phyloP scores from a whole-genome alignment of 2,888 invertebrate species.

The Trilocha varians region DNA sequence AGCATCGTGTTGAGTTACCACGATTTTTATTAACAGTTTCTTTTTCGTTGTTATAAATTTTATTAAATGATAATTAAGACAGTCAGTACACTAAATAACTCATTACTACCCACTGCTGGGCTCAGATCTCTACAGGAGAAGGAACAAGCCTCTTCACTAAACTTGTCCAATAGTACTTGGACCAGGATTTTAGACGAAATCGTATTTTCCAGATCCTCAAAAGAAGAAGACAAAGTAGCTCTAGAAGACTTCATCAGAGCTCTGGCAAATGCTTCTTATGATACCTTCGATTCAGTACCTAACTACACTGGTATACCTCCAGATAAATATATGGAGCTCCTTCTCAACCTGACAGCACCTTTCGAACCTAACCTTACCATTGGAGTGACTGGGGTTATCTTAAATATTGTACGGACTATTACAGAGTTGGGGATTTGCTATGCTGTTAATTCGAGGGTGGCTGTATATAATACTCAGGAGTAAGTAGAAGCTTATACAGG shows the following conservation, averaged over 20 bases:
- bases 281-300: constrained; percentile 72
- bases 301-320: constrained; percentile 69
- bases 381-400: constrained; percentile 64
- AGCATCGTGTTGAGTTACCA: too few relatives aligned
- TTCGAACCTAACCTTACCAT: constrained; percentile 69
- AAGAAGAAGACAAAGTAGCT: constrained; percentile 58
- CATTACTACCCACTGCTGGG: too few relatives aligned
- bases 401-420: constrained; percentile 72
- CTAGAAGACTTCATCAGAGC: constrained; percentile 71
- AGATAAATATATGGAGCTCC: constrained; percentile 70
- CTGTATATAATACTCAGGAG: constrained; percentile 73
- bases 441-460: constrained; percentile 77
- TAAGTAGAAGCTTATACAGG: too few relatives aligned
- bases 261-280: constrained; percentile 73
- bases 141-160: too few relatives aligned
- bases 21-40: too few relatives aligned
- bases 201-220: constrained; percentile 37
- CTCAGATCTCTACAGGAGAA: too few relatives aligned
- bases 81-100: too few relatives aligned
- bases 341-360: constrained; percentile 63
- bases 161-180: too few relatives aligned
- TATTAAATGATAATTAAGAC: too few relatives aligned
- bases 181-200: too few relatives aligned
- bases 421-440: constrained; percentile 82
- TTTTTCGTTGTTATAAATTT: too few relatives aligned